A percentile compares a stretch with the other conserved stretches of the same genome.
phyloP scores from a whole-genome alignment of 2,113 vertebrate genomes.

The Cricetomys ansorgei region DNA sequence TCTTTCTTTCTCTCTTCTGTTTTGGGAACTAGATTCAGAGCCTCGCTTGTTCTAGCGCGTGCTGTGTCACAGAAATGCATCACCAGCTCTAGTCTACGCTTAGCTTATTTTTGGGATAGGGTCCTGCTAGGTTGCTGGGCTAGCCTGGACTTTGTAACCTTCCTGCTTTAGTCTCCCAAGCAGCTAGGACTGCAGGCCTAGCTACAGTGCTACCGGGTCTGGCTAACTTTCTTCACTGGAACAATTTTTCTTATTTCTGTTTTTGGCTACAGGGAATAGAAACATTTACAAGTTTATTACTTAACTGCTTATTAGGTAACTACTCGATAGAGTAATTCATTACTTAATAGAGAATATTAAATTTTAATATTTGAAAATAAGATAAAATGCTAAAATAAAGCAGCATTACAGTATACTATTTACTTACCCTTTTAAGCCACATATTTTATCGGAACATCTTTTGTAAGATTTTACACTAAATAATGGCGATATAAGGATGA shows the following conservation, averaged over 20 bases:
- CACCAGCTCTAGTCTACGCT: neutral
- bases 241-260: neutral
- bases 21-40: neutral
- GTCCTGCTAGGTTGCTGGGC: too few relatives aligned
- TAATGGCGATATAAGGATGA: conserved; percentile 39
- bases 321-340: conserved; percentile 40
- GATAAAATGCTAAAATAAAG: neutral
- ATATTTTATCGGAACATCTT: neutral
- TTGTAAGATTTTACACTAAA: conserved; percentile 27
- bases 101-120: neutral
- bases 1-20: neutral
- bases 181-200: neutral
- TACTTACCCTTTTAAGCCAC: conserved; percentile 1
- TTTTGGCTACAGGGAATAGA: conserved; percentile 12
- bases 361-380: conserved; percentile 54
- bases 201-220: neutral
- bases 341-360: conserved; percentile 42
- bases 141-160: neutral
- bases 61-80: neutral
- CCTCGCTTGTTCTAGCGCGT: neutral
- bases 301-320: too few relatives aligned
- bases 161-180: neutral
- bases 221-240: conserved; percentile 1
- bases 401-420: neutral
- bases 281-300: conserved; percentile 42